Conservation (phyloP, 1,140 invertebrate genomes). For the Cardiocondyla obscurior region DNA sequence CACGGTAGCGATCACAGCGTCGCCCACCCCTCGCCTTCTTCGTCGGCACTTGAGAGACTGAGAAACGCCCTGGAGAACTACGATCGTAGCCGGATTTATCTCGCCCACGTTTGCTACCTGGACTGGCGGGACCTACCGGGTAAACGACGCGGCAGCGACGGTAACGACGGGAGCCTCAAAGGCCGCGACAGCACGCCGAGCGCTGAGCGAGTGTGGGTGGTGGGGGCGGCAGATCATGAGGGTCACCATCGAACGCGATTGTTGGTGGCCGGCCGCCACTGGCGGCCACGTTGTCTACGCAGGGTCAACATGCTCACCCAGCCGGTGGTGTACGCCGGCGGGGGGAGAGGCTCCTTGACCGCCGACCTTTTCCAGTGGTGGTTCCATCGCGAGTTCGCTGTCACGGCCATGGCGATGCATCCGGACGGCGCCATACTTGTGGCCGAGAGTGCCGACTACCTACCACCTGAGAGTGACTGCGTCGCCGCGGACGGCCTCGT, state of each 20-base stretch:
- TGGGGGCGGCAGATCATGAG: slow-evolving; percentile 83
- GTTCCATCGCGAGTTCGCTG: slow-evolving; percentile 84
- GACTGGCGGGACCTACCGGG: slow-evolving; percentile 84
- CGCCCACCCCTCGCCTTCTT: slow-evolving; percentile 32
- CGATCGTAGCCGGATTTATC: slow-evolving; percentile 82
- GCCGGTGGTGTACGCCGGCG: slow-evolving; percentile 85
- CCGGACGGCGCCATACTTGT: slow-evolving; percentile 82
- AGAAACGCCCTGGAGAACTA: slow-evolving; percentile 77
- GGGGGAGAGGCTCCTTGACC: slow-evolving; percentile 82
- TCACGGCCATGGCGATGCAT: slow-evolving; percentile 83
- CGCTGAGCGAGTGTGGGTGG: slow-evolving; percentile 78
- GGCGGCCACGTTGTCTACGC: slow-evolving; percentile 83
- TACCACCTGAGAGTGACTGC: slow-evolving; percentile 79
- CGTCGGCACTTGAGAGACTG: slow-evolving; percentile 66
- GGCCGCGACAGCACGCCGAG: slow-evolving; percentile 68
- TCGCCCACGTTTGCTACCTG: slow-evolving; percentile 81
- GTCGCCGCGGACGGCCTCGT: slow-evolving; percentile 80
- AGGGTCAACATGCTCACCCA: slow-evolving; percentile 85
- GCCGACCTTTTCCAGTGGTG: slow-evolving; percentile 85
- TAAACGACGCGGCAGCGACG: slow-evolving; percentile 64
- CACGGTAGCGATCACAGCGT: not conserved
- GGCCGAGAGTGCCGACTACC: slow-evolving; percentile 79
- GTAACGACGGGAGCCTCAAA: not conserved
- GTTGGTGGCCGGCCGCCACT: slow-evolving; percentile 83
- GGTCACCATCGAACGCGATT: slow-evolving; percentile 84